Conservation (phyloP, 2,888 invertebrate species). For the Lasioglossum morio region DNA sequence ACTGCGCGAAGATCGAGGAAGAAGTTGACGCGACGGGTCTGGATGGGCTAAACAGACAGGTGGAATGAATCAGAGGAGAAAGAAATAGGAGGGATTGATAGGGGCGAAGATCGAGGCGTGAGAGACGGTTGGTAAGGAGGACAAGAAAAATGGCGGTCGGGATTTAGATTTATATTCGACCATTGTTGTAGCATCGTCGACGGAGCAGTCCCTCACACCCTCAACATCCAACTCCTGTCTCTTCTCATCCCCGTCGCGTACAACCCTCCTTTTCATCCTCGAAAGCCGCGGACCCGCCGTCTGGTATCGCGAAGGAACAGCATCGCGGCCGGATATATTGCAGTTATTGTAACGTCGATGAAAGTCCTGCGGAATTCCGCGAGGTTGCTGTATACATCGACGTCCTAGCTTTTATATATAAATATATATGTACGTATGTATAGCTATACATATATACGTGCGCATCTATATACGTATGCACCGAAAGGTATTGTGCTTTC, state of each 20-base stretch:
- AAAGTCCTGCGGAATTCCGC: constrained; percentile 75
- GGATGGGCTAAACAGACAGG: constrained; percentile 19
- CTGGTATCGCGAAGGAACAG: constrained; percentile 76
- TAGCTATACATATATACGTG: background rate
- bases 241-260: constrained; percentile 47
- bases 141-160: constrained; percentile 65
- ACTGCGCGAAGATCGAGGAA: background rate
- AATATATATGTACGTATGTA: background rate
- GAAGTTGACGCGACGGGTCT: background rate
- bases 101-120: constrained; percentile 55
- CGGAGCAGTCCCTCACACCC: constrained; percentile 55
- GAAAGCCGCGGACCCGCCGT: constrained; percentile 59
- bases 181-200: constrained; percentile 71
- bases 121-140: constrained; percentile 41
- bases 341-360: constrained; percentile 80
- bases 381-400: constrained; percentile 50
- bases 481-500: constrained; percentile 55
- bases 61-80: constrained; percentile 44
- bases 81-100: constrained; percentile 47
- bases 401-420: constrained; percentile 1
- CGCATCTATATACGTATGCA: constrained; percentile 6
- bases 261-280: constrained; percentile 50
- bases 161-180: constrained; percentile 78
- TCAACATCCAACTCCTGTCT: constrained; percentile 61
- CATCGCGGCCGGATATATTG: constrained; percentile 74